A percentile compares a stretch with the other conserved stretches of the same genome.
Evolutionary conservation across 2,888 invertebrate genomes (phyloP).

Genomic region (Habroteleia sp.): DNA sequence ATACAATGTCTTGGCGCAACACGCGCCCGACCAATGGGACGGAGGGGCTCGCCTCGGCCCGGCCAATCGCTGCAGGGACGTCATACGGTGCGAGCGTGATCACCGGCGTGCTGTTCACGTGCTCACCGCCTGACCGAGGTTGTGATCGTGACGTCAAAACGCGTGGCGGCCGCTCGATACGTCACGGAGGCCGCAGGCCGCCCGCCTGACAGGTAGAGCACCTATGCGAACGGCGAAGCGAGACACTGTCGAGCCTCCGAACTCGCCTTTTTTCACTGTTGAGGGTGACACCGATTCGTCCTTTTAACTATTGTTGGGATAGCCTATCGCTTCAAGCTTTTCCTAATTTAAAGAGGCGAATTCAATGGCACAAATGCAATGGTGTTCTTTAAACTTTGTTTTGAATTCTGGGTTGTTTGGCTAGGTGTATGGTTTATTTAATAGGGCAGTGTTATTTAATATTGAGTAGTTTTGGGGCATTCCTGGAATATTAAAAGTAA

Average conservation of each 20-base stretch:
- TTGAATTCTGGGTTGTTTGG: too few species aligned
- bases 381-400: too few species aligned
- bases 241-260: constrained; percentile 30
- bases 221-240: background rate
- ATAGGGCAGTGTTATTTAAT: too few species aligned
- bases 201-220: constrained; percentile 25
- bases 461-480: too few species aligned
- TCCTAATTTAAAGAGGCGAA: too few species aligned
- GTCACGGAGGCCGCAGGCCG: constrained; percentile 78
- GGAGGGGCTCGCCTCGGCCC: constrained; percentile 87
- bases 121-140: constrained; percentile 87
- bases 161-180: constrained; percentile 82
- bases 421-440: too few species aligned
- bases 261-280: constrained; percentile 21
- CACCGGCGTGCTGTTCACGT: constrained; percentile 91
- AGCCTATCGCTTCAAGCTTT: too few species aligned
- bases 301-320: too few species aligned
- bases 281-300: too few species aligned
- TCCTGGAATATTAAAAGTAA: too few species aligned
- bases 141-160: constrained; percentile 86
- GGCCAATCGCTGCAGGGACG: constrained; percentile 84
- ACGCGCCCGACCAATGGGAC: constrained; percentile 83
- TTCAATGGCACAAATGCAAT: too few species aligned
- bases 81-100: constrained; percentile 91
- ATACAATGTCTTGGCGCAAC: constrained; percentile 80